Evolutionary conservation across 2,113 vertebrate species (phyloP).

Genomic region (Podarcis raffonei): DNA sequence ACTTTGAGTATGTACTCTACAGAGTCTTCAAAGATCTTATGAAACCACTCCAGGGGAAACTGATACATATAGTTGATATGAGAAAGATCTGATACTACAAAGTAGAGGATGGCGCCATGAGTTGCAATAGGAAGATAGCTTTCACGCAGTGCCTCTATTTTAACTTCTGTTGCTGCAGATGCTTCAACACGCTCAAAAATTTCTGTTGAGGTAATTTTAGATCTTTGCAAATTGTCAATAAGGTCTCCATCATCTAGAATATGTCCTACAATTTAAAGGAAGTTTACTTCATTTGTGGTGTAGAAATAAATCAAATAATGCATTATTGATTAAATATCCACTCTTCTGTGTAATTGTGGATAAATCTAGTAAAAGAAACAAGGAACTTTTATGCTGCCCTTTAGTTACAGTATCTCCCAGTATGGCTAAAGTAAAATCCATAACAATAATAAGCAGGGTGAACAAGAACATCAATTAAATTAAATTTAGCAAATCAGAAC

Average conservation of each 20-base stretch:
- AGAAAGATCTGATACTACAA: constrained; percentile 54
- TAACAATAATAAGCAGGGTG: neutral
- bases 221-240: constrained; percentile 65
- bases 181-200: constrained; percentile 59
- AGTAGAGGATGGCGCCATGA: constrained; percentile 67
- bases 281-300: neutral
- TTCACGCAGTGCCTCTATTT: constrained; percentile 46
- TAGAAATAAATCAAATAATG: neutral
- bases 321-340: neutral
- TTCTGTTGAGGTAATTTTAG: constrained; percentile 66
- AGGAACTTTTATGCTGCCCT: neutral
- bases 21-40: constrained; percentile 53
- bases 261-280: constrained; percentile 50
- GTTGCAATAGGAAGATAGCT: constrained; percentile 69
- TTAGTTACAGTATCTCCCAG: neutral
- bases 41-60: constrained; percentile 76
- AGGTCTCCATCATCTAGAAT: constrained; percentile 71
- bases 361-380: neutral
- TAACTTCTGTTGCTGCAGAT: constrained; percentile 58
- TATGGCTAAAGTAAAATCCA: neutral
- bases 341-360: neutral
- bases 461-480: neutral
- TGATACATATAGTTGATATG: constrained; percentile 71
- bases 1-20: constrained; percentile 23
- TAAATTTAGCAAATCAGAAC: neutral